Evolutionary conservation across 2,888 invertebrate species (phyloP), one percentile per base, ranked within the genome.

Genomic region (Vannuccia rotundouncinata): DNA sequence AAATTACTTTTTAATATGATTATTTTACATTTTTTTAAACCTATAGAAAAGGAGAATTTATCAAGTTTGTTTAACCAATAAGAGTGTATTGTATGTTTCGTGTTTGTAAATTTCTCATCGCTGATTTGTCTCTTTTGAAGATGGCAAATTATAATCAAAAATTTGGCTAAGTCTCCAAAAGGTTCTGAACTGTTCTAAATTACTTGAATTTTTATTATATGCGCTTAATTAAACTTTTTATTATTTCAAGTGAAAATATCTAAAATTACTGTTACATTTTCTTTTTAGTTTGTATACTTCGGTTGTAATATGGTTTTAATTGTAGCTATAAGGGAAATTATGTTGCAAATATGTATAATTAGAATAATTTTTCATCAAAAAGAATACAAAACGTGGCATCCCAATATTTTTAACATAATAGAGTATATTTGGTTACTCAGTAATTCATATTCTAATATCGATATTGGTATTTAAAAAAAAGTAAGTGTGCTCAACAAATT

Each of bases 151-250:
- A n/a, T n/a, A n/a, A n/a, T n/a, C n/a, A n/a, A n/a, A n/a, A n/a
- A n/a, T n/a, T n/a, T n/a, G n/a, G 66, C 66, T 66, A 66, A 66
- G 66, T 66, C 66, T 66, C 66, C 66, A 66, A 66, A 66, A 66
- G 13, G 66, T 2, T 22, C 2, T 13, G 13, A 66, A 22, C 5
- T 66, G 66, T 66, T 22, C 10, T 27, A 66, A 66, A n/a, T 66
- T n/a, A 5, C 25, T n/a, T 66, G 25, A 66, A 66, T n/a, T 5
- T 17, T 22, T 17, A 66, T 27, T 17, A 66, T 66, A 66, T 22
- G 2, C 66, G 22, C 2, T 22, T 2, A 22, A 2, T 27, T 13
- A 22, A 66, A 66, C 13, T 66, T 5, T 66, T 13, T 5, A 66
- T 2, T 66, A 66, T 66, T 17, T 66, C 13, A 45, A 45, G 45